Conservation (phyloP, 2,888 invertebrate genomes). For the Himalopsyche tibetana region DNA sequence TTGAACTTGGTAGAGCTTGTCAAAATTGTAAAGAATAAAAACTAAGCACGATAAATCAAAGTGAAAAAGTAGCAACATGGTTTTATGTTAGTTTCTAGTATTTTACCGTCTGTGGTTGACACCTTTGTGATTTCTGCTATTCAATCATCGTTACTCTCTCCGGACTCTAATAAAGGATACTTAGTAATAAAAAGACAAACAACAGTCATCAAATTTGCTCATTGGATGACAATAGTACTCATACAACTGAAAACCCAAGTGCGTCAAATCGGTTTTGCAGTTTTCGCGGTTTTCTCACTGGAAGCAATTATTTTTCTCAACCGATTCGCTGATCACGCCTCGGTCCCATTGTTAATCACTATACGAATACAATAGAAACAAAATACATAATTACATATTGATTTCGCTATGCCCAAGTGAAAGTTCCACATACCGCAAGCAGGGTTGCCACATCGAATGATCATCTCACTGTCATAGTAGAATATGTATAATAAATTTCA, state of each 20-base stretch:
- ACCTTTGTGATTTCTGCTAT: too few relatives aligned
- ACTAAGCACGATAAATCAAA: too few relatives aligned
- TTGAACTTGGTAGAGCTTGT: too few relatives aligned
- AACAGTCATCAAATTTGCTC: not conserved
- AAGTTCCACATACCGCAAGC: conserved; percentile 21
- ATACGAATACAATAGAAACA: conserved; percentile 11
- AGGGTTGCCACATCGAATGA: not conserved
- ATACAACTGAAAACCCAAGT: not conserved
- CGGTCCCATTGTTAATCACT: conserved; percentile 20
- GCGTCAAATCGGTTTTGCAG: not conserved
- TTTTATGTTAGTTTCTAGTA: too few relatives aligned
- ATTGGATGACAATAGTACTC: not conserved
- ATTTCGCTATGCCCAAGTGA: conserved; percentile 34
- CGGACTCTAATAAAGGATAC: not conserved
- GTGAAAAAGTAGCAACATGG: too few relatives aligned
- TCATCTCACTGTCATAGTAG: too few relatives aligned
- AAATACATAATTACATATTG: conserved; percentile 30
- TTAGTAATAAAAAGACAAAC: not conserved
- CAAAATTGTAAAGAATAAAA: too few relatives aligned
- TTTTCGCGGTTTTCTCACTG: not conserved
- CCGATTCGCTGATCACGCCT: conserved; percentile 25
- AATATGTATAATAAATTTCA: too few relatives aligned
- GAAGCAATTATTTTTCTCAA: not conserved
- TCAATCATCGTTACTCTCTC: not conserved
- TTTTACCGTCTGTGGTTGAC: too few relatives aligned